Conservation (phyloP, 1,140 invertebrate species). For the Zelostemma sp. region DNA sequence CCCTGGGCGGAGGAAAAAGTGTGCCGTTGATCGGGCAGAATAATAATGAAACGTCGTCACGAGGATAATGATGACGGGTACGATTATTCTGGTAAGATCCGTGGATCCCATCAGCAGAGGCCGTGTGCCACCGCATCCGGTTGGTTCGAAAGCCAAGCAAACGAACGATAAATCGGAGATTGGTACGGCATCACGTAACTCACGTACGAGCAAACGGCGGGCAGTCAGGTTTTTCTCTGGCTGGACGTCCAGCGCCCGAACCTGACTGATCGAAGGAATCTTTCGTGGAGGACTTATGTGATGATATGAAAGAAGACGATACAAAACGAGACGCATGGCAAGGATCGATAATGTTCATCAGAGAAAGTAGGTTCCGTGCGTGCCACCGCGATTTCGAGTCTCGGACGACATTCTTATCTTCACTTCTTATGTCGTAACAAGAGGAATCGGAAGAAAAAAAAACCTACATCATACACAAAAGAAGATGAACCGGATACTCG, state of each 20-base stretch:
- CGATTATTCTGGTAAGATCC: slow-evolving; percentile 19
- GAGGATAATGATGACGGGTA: slow-evolving; percentile 3
- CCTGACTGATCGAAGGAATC: slow-evolving; percentile 30
- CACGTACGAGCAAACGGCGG: slow-evolving; percentile 26
- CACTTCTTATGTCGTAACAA: slow-evolving; percentile 32
- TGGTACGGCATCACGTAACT: slow-evolving; percentile 33
- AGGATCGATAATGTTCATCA: slow-evolving; percentile 12
- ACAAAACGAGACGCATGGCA: slow-evolving; percentile 7
- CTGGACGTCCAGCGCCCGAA: slow-evolving; percentile 15
- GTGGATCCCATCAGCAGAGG: background rate
- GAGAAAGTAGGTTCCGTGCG: slow-evolving; percentile 44
- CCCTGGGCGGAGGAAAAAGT: background rate
- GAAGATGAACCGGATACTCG: no score
- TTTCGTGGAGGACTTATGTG: slow-evolving; percentile 29
- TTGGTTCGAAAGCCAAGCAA: slow-evolving; percentile 25
- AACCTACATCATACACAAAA: no score
- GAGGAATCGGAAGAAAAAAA: slow-evolving; percentile 2
- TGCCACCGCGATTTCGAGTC: slow-evolving; percentile 18
- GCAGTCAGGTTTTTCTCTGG: slow-evolving; percentile 30
- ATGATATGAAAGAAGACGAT: slow-evolving; percentile 20
- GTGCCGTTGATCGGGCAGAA: background rate
- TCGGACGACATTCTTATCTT: slow-evolving; percentile 35
- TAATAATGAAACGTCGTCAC: background rate
- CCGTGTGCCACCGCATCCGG: slow-evolving; percentile 20
- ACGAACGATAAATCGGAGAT: slow-evolving; percentile 37